Percentiles rank a stretch among this genome's conserved stretches.
Conservation (phyloP, 2,888 invertebrate genomes). For the Clivina fossor region DNA sequence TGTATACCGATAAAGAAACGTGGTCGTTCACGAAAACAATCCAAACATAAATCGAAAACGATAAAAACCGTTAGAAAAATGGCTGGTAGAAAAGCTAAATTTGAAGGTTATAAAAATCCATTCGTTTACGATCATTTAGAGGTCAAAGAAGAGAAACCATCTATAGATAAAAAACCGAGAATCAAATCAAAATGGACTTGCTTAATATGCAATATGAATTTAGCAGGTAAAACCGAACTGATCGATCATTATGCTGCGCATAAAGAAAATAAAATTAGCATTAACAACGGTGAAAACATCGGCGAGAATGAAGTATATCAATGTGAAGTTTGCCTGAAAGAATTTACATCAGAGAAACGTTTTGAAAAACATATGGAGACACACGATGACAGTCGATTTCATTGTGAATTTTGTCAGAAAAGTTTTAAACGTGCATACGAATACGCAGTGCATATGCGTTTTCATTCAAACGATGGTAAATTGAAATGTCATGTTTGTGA, state of each 20-base stretch:
- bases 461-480: constrained; percentile 47
- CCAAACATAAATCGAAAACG: constrained; percentile 5
- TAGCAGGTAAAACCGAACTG: constrained; percentile 40
- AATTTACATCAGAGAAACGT: constrained; percentile 46
- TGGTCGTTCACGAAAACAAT: constrained; percentile 1
- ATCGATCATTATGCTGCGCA: constrained; percentile 39
- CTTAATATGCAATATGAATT: constrained; percentile 41
- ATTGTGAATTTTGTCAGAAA: constrained; percentile 50
- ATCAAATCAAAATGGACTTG: constrained; percentile 27
- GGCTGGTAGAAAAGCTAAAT: constrained; percentile 12
- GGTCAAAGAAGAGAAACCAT: constrained; percentile 9
- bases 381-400: constrained; percentile 49
- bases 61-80: constrained; percentile 5
- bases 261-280: constrained; percentile 27
- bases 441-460: constrained; percentile 49
- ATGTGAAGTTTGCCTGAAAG: constrained; percentile 51
- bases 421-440: constrained; percentile 50
- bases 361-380: constrained; percentile 50
- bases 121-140: constrained; percentile 25
- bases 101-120: constrained; percentile 26
- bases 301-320: constrained; percentile 29
- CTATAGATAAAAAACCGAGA: constrained; percentile 6
- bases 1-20: constrained; percentile 7
- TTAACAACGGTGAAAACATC: constrained; percentile 10
- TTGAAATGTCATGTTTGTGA: constrained; percentile 51